These are phyloP conservation scores for Spodoptera littoralis DNA, from an alignment of 2,888 invertebrate genomes.

Conservation along the genomic window DNA sequence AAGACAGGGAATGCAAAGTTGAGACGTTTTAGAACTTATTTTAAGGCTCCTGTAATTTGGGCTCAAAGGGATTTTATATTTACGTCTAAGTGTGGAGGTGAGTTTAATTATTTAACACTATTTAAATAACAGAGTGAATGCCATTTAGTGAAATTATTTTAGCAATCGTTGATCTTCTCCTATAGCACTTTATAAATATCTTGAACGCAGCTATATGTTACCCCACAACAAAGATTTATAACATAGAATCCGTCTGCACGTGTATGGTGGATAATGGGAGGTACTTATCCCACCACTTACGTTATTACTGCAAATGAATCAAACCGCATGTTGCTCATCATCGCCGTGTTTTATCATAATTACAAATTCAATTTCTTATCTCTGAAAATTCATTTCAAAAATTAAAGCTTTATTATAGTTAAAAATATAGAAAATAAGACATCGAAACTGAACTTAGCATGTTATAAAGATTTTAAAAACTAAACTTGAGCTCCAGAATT, in stretches of 20 bases:
- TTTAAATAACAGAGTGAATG: too few species aligned
- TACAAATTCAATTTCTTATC: slow-evolving; percentile 1
- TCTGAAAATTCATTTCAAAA: too few species aligned
- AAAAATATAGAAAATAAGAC: too few species aligned
- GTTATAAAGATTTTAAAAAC: too few species aligned
- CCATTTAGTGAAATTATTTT: too few species aligned
- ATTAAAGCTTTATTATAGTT: too few species aligned
- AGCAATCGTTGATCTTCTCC: too few species aligned
- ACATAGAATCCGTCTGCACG: slow-evolving; percentile 50
- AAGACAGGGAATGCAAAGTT: slow-evolving; percentile 31
- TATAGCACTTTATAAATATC: too few species aligned
- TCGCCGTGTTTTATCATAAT: slow-evolving; percentile 7
- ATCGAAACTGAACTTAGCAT: too few species aligned
- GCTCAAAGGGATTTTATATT: neutral
- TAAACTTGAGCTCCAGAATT: too few species aligned
- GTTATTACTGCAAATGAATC: slow-evolving; percentile 53
- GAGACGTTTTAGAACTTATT: slow-evolving; percentile 39
- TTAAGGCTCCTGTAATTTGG: slow-evolving; percentile 29
- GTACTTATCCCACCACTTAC: slow-evolving; percentile 60
- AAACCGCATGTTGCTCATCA: slow-evolving; percentile 24
- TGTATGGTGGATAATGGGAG: slow-evolving; percentile 51
- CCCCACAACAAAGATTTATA: slow-evolving; percentile 49
- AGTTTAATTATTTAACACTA: too few species aligned
- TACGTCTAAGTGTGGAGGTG: too few species aligned
- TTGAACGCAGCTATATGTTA: neutral